phyloP scores from a whole-genome alignment of 1,140 invertebrate species.

The Conus betulinus region DNA sequence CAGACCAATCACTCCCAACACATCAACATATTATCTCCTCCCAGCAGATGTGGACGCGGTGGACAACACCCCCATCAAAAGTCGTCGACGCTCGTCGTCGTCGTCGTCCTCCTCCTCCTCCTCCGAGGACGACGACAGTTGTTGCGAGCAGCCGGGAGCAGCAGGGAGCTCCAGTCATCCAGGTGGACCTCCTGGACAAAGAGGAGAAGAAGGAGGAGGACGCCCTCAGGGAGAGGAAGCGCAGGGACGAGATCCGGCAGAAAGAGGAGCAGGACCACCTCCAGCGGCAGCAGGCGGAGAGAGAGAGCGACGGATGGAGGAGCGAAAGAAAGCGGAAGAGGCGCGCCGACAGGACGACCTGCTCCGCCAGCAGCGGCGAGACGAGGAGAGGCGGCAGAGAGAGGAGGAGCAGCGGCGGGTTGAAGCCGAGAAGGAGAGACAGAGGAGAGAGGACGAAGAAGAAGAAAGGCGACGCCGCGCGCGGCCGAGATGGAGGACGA shows the following conservation, averaged over 20 bases:
- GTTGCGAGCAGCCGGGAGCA: not conserved
- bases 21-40: not conserved
- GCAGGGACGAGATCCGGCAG: not conserved
- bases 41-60: constrained; percentile 16
- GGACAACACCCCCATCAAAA: not conserved
- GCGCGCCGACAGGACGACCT: constrained; percentile 21
- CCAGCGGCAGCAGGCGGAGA: not conserved
- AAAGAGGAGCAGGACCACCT: constrained; percentile 3
- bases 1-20: not conserved
- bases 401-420: constrained; percentile 8
- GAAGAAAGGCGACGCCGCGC: constrained; percentile 13
- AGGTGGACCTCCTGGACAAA: constrained; percentile 1
- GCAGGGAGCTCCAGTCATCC: not conserved
- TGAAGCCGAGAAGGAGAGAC: constrained; percentile 20
- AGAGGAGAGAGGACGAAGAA: constrained; percentile 31
- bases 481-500: not conserved
- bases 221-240: not conserved
- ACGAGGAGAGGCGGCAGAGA: constrained; percentile 10
- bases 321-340: constrained; percentile 16
- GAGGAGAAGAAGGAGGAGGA: constrained; percentile 11
- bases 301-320: not conserved
- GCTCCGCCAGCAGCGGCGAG: constrained; percentile 26
- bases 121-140: not conserved
- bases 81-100: not conserved
- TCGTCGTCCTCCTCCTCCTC: not conserved